Evolutionary conservation across 2,113 vertebrate species (phyloP).

Genomic region (Myanophis thanlyinensis): DNA sequence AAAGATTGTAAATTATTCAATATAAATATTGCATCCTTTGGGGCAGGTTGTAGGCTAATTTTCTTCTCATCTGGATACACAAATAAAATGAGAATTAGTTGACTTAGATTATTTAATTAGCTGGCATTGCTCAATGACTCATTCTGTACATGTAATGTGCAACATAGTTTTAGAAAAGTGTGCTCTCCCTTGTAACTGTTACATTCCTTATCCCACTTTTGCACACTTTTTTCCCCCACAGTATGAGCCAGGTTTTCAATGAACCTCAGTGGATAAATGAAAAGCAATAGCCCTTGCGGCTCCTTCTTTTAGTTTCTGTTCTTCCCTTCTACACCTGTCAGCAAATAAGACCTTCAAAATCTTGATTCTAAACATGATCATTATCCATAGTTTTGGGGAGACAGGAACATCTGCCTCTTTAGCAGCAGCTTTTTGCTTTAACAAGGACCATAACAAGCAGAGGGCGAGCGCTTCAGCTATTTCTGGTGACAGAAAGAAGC

Average conservation of each 20-base stretch:
- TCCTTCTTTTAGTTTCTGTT: background rate
- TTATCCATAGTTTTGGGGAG: background rate
- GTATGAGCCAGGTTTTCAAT: conserved; percentile 22
- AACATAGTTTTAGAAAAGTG: conserved; percentile 5
- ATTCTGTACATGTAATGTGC: background rate
- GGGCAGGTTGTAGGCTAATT: background rate
- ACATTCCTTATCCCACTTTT: background rate
- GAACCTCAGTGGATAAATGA: conserved; percentile 11
- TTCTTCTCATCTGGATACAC: background rate
- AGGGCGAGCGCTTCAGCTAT: background rate
- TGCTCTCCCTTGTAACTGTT: background rate
- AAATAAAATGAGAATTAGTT: conserved; percentile 1
- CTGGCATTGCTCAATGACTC: background rate
- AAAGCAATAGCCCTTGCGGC: conserved; percentile 22
- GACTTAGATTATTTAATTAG: background rate
- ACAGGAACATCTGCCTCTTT: background rate
- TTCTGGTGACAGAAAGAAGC: background rate
- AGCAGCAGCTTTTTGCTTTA: background rate
- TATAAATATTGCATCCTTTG: conserved; percentile 1
- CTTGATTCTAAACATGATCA: accelerated
- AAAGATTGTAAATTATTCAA: background rate
- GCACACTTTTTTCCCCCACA: conserved; percentile 33
- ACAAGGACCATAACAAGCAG: background rate
- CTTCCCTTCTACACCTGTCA: background rate
- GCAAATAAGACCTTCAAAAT: conserved; percentile 10